A percentile compares a stretch with the other conserved stretches of the same genome.
Conservation (phyloP, 2,113 vertebrate genomes). For the Monarcha castaneiventris region DNA sequence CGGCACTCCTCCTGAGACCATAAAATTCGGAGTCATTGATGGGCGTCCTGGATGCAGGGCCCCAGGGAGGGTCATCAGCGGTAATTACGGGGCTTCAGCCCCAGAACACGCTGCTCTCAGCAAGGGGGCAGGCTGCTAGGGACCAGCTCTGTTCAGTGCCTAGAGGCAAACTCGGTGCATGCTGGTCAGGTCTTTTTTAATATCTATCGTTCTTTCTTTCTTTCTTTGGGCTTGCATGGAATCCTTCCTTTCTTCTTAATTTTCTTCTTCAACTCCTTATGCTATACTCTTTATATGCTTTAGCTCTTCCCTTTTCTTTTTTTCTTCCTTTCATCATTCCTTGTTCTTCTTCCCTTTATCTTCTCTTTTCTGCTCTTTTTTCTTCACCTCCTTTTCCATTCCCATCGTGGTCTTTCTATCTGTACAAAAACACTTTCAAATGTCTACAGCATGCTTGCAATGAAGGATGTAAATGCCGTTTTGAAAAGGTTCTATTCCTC, state of each 20-base stretch:
- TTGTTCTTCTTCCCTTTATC: neutral
- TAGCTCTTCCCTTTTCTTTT: neutral
- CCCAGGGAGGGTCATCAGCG: too few relatives aligned
- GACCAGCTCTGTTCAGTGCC: too few relatives aligned
- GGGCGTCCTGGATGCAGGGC: too few relatives aligned
- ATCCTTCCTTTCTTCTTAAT: neutral
- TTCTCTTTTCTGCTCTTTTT: neutral
- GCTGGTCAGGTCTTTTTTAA: too few relatives aligned
- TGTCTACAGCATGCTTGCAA: neutral
- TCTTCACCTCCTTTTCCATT: neutral
- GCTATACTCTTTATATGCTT: neutral
- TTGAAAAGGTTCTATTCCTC: neutral
- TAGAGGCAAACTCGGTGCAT: neutral
- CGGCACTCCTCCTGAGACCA: rapidly evolving
- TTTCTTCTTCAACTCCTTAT: neutral
- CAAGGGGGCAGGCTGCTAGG: rapidly evolving
- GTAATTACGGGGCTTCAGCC: neutral
- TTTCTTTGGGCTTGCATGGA: neutral
- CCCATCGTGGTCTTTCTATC: neutral
- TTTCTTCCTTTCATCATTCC: neutral
- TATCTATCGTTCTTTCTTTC: neutral
- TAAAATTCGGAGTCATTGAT: rapidly evolving
- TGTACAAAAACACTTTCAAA: neutral
- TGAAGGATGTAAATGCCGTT: too few relatives aligned
- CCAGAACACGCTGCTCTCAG: neutral